Percentiles rank a stretch among this genome's conserved stretches.
phyloP scores from a whole-genome alignment of 1,140 invertebrate genomes.

The Hypothenemus hampei region DNA sequence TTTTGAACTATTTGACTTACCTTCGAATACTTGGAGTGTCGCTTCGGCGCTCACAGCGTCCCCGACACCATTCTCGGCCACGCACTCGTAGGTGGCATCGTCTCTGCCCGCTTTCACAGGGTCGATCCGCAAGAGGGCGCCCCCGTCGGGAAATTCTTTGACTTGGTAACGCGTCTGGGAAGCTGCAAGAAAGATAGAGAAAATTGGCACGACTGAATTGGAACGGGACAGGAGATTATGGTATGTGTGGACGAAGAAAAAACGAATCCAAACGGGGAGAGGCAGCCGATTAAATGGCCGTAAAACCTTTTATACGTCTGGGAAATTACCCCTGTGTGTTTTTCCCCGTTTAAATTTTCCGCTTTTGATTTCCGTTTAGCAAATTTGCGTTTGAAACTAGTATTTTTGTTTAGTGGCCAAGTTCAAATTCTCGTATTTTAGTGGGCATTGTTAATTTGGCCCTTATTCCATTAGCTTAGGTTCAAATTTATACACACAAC shows the following conservation, averaged over 20 bases:
- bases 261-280: constrained; percentile 1
- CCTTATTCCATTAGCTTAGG: too few relatives aligned
- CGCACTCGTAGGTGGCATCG: constrained; percentile 89
- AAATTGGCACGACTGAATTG: background rate
- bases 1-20: too few relatives aligned
- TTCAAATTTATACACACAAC: too few relatives aligned
- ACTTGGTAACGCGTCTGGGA: constrained; percentile 71
- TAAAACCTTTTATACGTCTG: constrained; percentile 17
- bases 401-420: too few relatives aligned
- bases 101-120: constrained; percentile 77
- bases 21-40: constrained; percentile 80
- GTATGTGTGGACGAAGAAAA: too few relatives aligned
- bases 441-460: too few relatives aligned
- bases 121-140: constrained; percentile 87
- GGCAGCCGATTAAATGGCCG: constrained; percentile 13
- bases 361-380: constrained; percentile 15
- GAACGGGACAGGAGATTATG: background rate
- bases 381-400: too few relatives aligned
- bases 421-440: too few relatives aligned
- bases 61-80: constrained; percentile 93
- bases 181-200: constrained; percentile 38
- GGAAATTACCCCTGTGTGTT: constrained; percentile 22
- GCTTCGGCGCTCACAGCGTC: constrained; percentile 88
- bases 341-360: constrained; percentile 22
- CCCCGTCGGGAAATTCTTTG: constrained; percentile 61